Evolutionary conservation across 53 echinoderm and acorn worm species (phyloP).

Genomic region (Actinopyga echinites): DNA sequence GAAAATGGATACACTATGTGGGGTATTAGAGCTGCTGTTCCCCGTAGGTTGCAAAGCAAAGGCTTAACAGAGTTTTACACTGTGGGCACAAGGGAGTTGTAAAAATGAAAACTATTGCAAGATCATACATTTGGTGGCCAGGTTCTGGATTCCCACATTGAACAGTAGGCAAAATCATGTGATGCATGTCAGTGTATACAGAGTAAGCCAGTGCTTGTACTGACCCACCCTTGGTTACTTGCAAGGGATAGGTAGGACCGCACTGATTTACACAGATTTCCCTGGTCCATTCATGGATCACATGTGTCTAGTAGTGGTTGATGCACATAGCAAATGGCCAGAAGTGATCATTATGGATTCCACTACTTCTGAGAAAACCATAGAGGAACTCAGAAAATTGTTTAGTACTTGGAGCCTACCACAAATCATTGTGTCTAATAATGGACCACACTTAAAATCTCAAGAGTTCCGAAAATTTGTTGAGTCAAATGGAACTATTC

Average conservation of each 20-base stretch:
- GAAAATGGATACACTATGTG: conserved; percentile 17
- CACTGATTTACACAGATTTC: background rate
- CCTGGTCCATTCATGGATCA: no score
- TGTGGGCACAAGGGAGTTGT: no score
- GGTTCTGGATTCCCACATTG: background rate
- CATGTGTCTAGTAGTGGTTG: conserved; percentile 1
- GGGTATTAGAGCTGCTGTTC: no score
- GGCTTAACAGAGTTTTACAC: background rate
- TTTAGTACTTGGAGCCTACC: no score
- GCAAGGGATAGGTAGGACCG: no score
- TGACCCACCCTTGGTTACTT: background rate
- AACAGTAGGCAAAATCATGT: no score
- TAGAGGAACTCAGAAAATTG: conserved; percentile 6
- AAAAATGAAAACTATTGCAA: conserved; percentile 7
- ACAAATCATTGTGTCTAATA: no score
- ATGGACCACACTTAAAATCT: no score
- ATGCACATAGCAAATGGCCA: background rate
- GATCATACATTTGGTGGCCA: conserved; percentile 3
- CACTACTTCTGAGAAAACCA: background rate
- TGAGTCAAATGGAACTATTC: no score
- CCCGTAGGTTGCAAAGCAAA: background rate
- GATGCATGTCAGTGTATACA: background rate
- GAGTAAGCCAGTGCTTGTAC: no score
- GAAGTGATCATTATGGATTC: no score
- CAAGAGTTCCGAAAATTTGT: no score